These are phyloP conservation scores for Idaea dimidiata DNA, from an alignment of 2,888 invertebrate genomes.

Conservation along the genomic window DNA sequence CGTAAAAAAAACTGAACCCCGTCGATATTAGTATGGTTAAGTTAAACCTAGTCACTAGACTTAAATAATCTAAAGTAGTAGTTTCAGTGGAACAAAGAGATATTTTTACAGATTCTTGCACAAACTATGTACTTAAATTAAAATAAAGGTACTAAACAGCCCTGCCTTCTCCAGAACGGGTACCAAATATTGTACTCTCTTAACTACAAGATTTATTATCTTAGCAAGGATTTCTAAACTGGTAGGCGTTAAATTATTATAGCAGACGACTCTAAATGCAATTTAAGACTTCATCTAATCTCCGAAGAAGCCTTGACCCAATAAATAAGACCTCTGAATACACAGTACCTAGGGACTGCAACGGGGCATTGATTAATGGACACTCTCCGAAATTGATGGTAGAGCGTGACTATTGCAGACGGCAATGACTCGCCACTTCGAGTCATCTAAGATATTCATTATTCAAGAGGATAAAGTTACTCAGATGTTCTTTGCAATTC, in stretches of 20 bases:
- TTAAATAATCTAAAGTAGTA: too few species aligned
- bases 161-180: not conserved
- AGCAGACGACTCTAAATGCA: constrained; percentile 3
- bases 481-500: not conserved
- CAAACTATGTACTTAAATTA: too few species aligned
- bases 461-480: not conserved
- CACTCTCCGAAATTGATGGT: constrained; percentile 18
- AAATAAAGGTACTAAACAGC: not conserved
- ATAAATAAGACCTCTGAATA: not conserved
- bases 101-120: too few species aligned
- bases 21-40: too few species aligned
- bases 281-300: not conserved
- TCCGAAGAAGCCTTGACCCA: not conserved
- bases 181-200: not conserved
- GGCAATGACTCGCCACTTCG: constrained; percentile 24
- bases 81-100: too few species aligned
- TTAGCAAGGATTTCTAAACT: not conserved
- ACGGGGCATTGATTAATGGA: constrained; percentile 11
- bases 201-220: not conserved
- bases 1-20: too few species aligned
- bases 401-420: constrained; percentile 27
- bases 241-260: not conserved
- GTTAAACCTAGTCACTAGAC: too few species aligned
- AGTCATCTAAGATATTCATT: not conserved
- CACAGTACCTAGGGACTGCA: not conserved